phyloP scores from a whole-genome alignment of 2,113 vertebrate species.

The Stomatorhinus ivindoensis region DNA sequence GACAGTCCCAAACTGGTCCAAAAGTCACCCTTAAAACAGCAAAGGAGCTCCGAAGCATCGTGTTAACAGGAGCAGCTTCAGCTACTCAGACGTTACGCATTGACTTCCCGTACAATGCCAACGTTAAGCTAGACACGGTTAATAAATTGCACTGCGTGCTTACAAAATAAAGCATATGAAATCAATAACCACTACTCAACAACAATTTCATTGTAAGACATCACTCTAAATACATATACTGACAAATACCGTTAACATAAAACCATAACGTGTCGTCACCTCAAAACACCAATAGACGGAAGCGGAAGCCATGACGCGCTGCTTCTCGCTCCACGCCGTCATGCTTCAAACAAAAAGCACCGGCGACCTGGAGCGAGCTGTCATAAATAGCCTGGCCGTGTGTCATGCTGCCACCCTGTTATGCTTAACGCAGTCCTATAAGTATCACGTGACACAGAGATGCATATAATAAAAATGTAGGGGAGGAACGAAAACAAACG shows the following conservation, averaged over 20 bases:
- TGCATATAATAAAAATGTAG: background rate
- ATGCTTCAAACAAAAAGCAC: background rate
- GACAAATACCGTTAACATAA: background rate
- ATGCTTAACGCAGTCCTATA: background rate
- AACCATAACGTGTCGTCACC: background rate
- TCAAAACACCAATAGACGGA: constrained; percentile 25
- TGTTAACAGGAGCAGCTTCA: background rate
- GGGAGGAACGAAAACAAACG: background rate
- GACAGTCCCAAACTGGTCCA: background rate
- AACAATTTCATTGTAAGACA: background rate
- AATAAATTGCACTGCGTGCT: background rate
- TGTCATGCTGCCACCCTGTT: background rate
- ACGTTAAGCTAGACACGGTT: background rate
- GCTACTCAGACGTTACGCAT: background rate
- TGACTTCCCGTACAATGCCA: background rate
- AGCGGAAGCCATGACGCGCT: constrained; percentile 45
- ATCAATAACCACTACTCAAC: background rate
- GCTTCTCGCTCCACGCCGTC: constrained; percentile 5
- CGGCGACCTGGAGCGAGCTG: background rate
- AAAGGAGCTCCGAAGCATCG: background rate
- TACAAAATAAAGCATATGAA: background rate
- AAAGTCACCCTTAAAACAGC: background rate
- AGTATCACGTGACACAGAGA: background rate
- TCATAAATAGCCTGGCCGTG: background rate
- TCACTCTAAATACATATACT: too few species aligned